These are phyloP conservation scores for Pseudococcus viburni DNA, from an alignment of 2,888 invertebrate species.

Conservation along the genomic window DNA sequence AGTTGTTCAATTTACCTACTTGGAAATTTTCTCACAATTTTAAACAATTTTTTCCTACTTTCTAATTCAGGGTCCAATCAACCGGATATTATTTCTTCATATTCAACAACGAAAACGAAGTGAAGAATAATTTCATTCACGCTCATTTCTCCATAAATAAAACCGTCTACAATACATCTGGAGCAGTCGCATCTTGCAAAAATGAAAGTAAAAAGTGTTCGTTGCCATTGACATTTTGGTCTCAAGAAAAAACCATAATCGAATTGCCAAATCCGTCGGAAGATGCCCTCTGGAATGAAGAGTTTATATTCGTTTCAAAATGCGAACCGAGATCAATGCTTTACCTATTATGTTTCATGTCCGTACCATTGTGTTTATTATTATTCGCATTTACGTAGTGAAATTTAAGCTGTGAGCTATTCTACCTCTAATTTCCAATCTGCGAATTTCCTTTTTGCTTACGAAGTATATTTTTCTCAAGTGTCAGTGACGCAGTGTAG, in stretches of 20 bases:
- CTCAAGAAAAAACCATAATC: conserved; percentile 79
- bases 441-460: background rate
- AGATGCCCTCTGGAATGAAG: conserved; percentile 79
- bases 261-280: conserved; percentile 77
- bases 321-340: conserved; percentile 82
- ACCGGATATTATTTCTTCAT: conserved; percentile 86
- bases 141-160: conserved; percentile 81
- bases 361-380: conserved; percentile 81
- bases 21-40: background rate
- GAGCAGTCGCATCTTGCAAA: conserved; percentile 76
- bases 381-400: conserved; percentile 76
- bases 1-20: background rate
- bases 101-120: conserved; percentile 86
- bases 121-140: conserved; percentile 80
- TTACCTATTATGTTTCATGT: conserved; percentile 79
- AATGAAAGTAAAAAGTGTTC: conserved; percentile 78
- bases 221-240: conserved; percentile 79
- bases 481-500: background rate
- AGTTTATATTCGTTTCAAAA: conserved; percentile 81
- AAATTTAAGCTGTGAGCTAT: conserved; percentile 6
- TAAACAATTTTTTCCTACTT: background rate
- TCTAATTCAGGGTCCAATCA: conserved; percentile 55
- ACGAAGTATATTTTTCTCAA: background rate
- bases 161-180: conserved; percentile 79
- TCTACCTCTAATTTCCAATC: background rate